Conservation (phyloP, 2,113 vertebrate species). For the Cyanistes caeruleus region DNA sequence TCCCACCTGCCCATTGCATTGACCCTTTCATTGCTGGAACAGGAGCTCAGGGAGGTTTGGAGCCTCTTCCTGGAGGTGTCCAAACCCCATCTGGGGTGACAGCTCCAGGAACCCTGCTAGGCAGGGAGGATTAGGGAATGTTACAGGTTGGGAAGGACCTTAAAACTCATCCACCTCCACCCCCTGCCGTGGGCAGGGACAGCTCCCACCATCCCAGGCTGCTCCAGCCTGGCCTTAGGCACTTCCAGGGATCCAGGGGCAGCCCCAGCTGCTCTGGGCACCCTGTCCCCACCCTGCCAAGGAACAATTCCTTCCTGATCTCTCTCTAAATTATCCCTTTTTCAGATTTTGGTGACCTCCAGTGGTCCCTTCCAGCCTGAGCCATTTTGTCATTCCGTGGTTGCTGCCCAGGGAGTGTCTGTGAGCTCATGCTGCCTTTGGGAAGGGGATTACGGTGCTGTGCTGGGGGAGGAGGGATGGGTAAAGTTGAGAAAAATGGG, state of each 20-base stretch:
- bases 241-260: not conserved
- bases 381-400: fast-evolving
- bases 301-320: not conserved
- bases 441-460: not conserved
- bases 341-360: not conserved
- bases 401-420: not conserved
- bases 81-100: not conserved
- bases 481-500: fast-evolving
- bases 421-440: fast-evolving
- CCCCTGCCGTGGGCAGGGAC: not conserved
- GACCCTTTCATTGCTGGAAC: fast-evolving
- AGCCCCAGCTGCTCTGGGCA: not conserved
- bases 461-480: not conserved
- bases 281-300: not conserved
- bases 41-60: not conserved
- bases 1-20: not conserved
- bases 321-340: not conserved
- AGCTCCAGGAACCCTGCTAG: not conserved
- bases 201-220: not conserved
- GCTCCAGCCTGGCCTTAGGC: not conserved
- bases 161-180: fast-evolving
- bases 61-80: not conserved
- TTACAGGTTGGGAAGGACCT: not conserved
- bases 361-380: not conserved
- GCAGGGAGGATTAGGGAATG: not conserved